These are phyloP conservation scores for Asbolus verrucosus DNA, from an alignment of 1,140 invertebrate genomes.

Conservation along the genomic window DNA sequence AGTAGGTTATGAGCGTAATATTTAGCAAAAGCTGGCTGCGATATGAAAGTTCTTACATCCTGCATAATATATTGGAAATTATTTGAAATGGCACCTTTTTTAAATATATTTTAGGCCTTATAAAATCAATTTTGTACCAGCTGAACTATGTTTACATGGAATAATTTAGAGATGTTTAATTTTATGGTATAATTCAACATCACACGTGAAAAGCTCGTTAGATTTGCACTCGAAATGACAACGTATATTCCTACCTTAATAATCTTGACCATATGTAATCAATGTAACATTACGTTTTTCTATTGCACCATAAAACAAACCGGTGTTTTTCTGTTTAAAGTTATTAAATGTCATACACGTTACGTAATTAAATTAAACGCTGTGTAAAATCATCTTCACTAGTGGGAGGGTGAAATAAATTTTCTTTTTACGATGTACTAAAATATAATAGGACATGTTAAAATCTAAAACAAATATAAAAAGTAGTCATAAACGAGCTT, in stretches of 20 bases:
- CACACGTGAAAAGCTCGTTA: constrained; percentile 19
- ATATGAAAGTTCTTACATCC: no score
- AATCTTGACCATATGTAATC: not conserved
- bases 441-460: constrained; percentile 38
- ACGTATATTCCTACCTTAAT: not conserved
- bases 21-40: constrained; percentile 31
- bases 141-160: not conserved
- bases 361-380: constrained; percentile 26
- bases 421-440: constrained; percentile 32
- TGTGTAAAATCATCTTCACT: constrained; percentile 8
- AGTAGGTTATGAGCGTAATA: constrained; percentile 28
- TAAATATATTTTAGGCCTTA: no score
- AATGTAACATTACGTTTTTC: constrained; percentile 17
- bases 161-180: not conserved
- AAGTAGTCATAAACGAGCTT: constrained; percentile 22
- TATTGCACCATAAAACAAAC: not conserved
- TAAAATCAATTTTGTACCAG: no score
- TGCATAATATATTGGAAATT: no score
- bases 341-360: not conserved
- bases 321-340: not conserved
- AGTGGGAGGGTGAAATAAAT: constrained; percentile 14
- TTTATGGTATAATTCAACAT: no score
- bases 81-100: no score
- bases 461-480: constrained; percentile 40
- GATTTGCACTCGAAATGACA: constrained; percentile 10